These are phyloP conservation scores for Nothobranchius kuhntae DNA, from an alignment of 2,113 vertebrate genomes.

Conservation along the genomic window DNA sequence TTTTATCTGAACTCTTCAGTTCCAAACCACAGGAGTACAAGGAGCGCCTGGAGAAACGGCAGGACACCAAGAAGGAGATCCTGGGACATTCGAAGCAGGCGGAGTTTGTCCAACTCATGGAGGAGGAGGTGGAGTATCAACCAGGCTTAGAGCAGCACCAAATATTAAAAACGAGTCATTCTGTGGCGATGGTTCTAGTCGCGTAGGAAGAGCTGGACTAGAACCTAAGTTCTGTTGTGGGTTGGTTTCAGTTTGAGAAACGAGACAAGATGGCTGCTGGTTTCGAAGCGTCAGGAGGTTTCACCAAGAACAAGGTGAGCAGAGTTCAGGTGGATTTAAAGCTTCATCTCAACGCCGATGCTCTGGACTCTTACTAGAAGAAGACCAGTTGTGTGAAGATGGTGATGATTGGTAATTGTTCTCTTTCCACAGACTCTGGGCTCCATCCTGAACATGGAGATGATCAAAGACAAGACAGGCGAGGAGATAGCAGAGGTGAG, in stretches of 20 bases:
- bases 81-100: slow-evolving; percentile 87
- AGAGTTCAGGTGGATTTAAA: background rate
- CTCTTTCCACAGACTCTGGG: slow-evolving; percentile 82
- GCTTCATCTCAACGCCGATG: background rate
- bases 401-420: no score
- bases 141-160: background rate
- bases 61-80: slow-evolving; percentile 80
- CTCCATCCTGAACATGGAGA: slow-evolving; percentile 90
- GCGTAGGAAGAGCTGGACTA: no score
- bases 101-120: slow-evolving; percentile 86
- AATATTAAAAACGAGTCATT: no score
- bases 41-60: slow-evolving; percentile 81
- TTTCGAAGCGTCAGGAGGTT: slow-evolving; percentile 69
- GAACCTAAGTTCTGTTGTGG: background rate
- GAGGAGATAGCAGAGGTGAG: slow-evolving; percentile 90
- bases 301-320: slow-evolving; percentile 88
- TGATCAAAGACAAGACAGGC: slow-evolving; percentile 87
- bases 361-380: no score
- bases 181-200: background rate
- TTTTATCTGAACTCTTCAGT: slow-evolving; percentile 67
- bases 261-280: slow-evolving; percentile 62
- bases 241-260: slow-evolving; percentile 76
- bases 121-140: slow-evolving; percentile 78
- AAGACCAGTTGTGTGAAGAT: no score
- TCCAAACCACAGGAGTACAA: slow-evolving; percentile 87